Percentiles rank a stretch among this genome's conserved stretches.
phyloP scores from a whole-genome alignment of 1,140 invertebrate genomes.

The Onthophagus taurus region DNA sequence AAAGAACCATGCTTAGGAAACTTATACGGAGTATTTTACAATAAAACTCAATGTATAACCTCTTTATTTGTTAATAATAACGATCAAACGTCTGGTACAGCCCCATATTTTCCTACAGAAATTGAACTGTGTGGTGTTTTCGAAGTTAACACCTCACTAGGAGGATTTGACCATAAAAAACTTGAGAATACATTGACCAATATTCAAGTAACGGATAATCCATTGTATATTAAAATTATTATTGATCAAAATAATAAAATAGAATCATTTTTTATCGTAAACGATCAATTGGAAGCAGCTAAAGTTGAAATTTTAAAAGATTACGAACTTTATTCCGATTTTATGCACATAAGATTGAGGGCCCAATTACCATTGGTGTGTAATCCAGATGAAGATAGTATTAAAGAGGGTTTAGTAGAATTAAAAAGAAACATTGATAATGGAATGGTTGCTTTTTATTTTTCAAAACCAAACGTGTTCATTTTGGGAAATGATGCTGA shows the following conservation, averaged over 20 bases:
- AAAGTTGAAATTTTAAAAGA: slow-evolving; percentile 50
- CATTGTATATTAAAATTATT: slow-evolving; percentile 50
- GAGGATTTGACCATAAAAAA: slow-evolving; percentile 13
- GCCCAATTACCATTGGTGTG: slow-evolving; percentile 46
- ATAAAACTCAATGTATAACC: slow-evolving; percentile 56
- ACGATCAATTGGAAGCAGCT: slow-evolving; percentile 57
- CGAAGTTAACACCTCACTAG: slow-evolving; percentile 47
- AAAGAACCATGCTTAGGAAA: slow-evolving; percentile 52
- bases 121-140: slow-evolving; percentile 64
- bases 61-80: slow-evolving; percentile 53
- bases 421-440: slow-evolving; percentile 46
- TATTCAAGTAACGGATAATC: slow-evolving; percentile 68
- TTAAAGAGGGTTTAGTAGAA: slow-evolving; percentile 40
- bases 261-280: slow-evolving; percentile 55
- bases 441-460: slow-evolving; percentile 54
- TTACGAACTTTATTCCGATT: slow-evolving; percentile 53
- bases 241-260: slow-evolving; percentile 40
- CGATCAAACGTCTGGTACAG: slow-evolving; percentile 40
- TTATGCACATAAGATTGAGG: slow-evolving; percentile 53
- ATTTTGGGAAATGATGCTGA: slow-evolving; percentile 47
- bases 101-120: slow-evolving; percentile 58
- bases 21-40: slow-evolving; percentile 62
- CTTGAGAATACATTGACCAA: slow-evolving; percentile 27
- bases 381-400: slow-evolving; percentile 43
- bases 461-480: slow-evolving; percentile 47